phyloP scores from a whole-genome alignment of 2,797 vertebrate species.

The Ctenopoma multispine region DNA sequence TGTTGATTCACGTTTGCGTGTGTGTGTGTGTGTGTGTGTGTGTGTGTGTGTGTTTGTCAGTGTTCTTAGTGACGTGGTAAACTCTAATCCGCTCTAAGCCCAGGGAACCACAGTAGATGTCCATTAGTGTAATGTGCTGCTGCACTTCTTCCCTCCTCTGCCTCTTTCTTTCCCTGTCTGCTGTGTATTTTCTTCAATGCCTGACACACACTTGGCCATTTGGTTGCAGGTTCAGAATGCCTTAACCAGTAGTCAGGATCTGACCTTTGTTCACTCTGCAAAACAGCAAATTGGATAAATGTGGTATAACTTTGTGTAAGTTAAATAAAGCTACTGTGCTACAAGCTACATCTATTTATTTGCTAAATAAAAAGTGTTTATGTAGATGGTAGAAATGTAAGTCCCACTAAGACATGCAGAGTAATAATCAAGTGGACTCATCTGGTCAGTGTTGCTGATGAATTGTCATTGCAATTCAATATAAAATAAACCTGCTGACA shows the following conservation, averaged over 20 bases:
- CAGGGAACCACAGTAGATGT: slow-evolving; percentile 67
- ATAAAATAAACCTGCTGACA: slow-evolving; percentile 1
- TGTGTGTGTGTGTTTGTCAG: slow-evolving; percentile 22
- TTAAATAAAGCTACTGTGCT: not conserved
- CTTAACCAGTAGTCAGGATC: not conserved
- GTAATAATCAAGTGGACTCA: not conserved
- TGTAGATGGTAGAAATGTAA: not conserved
- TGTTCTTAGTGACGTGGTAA: slow-evolving; percentile 71
- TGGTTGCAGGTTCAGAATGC: slow-evolving; percentile 14
- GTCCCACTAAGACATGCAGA: not conserved
- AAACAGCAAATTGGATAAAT: not conserved
- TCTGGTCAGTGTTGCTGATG: not conserved
- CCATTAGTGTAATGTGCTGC: slow-evolving; percentile 76
- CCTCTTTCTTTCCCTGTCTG: slow-evolving; percentile 24
- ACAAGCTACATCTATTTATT: too few species aligned
- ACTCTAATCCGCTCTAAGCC: slow-evolving; percentile 78
- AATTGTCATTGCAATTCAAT: not conserved
- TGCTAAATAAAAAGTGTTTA: not conserved
- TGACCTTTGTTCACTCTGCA: slow-evolving; percentile 29
- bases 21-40: slow-evolving; percentile 25
- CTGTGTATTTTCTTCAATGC: slow-evolving; percentile 5
- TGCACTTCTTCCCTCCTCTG: slow-evolving; percentile 49
- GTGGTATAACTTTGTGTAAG: too few species aligned
- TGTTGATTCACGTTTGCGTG: slow-evolving; percentile 39
- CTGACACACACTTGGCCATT: not conserved